Base-by-base conservation (phyloP, 1,140 invertebrate genomes). In the Brachionus angularis region DNA sequence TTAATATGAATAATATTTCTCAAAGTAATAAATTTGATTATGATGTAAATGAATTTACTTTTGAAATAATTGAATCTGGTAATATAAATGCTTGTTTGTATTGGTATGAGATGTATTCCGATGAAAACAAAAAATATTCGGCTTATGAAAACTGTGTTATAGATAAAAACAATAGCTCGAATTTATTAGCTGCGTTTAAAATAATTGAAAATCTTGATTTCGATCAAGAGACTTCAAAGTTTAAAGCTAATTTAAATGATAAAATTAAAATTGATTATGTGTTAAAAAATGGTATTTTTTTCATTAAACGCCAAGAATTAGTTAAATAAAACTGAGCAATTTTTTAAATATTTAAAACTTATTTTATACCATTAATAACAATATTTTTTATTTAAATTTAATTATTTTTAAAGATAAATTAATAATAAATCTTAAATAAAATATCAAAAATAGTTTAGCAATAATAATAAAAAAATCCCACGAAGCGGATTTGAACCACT, bases 101-200 rank as follows among this genome's bases (percentile, higher is more conserved):
- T 39, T 58, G 53, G 53, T 58, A 58, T 39, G 53, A 58, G 27
- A 23, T 58, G n/a, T 23, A n/a, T 33, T 58, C 53, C 3, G 53
- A 58, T 39, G 36, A 31, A 36, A 58, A n/a, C n/a, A n/a, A 39
- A 39, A 23, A 23, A 39, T 58, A 42, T 58, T 58, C 53, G 0
- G 33, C 53, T 2, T 58, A 58, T 39, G 16, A 58, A 36, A 12
- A 31, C 23, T 23, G 53, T 42, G 12, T 58, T 12, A 36, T 23
- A 0, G 34, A 58, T 23, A 58, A 58, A 25, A 27, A 36, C 4
- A 58, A 58, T 39, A 14, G 33, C 39, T 58, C 53, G 12, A 58
- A 58, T 58, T 4, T 58, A 23, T 33, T 58, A 36, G 53, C 53
- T 39, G 53, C 33, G 4, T 39, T 58, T 23, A 58, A 58, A 21